A percentile compares a stretch with the other conserved stretches of the same genome.
Conservation (phyloP, 2,888 invertebrate species). For the Heliothis peltigera region DNA sequence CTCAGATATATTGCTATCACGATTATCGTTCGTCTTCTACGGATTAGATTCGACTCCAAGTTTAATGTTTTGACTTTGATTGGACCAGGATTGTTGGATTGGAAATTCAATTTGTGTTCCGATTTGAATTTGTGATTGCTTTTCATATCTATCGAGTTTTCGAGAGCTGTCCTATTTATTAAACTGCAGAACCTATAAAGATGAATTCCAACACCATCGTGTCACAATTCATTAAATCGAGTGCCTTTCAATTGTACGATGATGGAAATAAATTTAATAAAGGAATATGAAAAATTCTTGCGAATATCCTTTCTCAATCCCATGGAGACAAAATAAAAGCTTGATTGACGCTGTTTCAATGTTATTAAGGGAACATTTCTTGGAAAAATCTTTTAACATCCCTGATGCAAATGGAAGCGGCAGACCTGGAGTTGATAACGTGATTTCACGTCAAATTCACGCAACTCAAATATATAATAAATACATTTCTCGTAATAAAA, state of each 20-base stretch:
- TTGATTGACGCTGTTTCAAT: conserved; percentile 6
- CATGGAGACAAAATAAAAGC: background rate
- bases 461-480: conserved; percentile 42
- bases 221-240: conserved; percentile 19
- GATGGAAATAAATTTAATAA: conserved; percentile 14
- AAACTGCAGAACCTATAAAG: background rate
- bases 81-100: conserved; percentile 35
- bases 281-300: conserved; percentile 5
- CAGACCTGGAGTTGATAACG: conserved; percentile 44
- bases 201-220: background rate
- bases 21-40: conserved; percentile 64
- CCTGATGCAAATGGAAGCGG: conserved; percentile 19
- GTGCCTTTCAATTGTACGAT: conserved; percentile 5
- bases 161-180: conserved; percentile 13
- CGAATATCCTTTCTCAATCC: background rate
- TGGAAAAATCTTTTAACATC: conserved; percentile 15
- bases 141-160: conserved; percentile 49
- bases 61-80: conserved; percentile 53
- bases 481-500: conserved; percentile 19
- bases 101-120: conserved; percentile 49
- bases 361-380: conserved; percentile 22
- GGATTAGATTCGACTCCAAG: conserved; percentile 57
- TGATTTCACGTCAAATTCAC: conserved; percentile 41
- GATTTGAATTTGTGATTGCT: conserved; percentile 39
- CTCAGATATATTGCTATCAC: conserved; percentile 63